A percentile compares a stretch with the other conserved stretches of the same genome.
phyloP scores from a whole-genome alignment of 2,888 invertebrate genomes.

The Trileptium ribeirensis region DNA sequence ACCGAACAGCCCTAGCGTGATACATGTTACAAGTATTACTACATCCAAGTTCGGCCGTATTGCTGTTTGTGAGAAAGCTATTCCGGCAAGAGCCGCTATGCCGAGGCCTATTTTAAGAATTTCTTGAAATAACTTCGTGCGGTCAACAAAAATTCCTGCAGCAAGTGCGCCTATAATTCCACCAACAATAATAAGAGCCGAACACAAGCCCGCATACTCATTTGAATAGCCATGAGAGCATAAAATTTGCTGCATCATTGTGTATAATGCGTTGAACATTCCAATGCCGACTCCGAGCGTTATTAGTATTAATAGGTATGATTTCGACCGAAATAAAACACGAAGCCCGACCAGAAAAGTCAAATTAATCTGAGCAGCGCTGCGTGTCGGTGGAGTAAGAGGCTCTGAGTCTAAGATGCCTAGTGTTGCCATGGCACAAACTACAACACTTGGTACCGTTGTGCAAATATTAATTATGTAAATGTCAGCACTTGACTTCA shows the following conservation, averaged over 20 bases:
- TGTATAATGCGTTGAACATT: conserved; percentile 51
- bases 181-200: conserved; percentile 53
- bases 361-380: conserved; percentile 44
- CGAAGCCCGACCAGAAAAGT: conserved; percentile 25
- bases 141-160: conserved; percentile 53
- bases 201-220: conserved; percentile 47
- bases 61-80: conserved; percentile 37
- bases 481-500: conserved; percentile 38
- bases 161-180: conserved; percentile 52
- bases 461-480: conserved; percentile 43
- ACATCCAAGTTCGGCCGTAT: conserved; percentile 37
- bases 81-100: conserved; percentile 37
- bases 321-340: neutral
- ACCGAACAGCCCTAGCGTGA: conserved; percentile 55
- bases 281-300: conserved; percentile 47
- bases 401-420: conserved; percentile 45
- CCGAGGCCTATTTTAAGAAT: conserved; percentile 53
- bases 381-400: conserved; percentile 45
- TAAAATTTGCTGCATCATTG: conserved; percentile 53
- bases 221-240: conserved; percentile 56
- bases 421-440: conserved; percentile 26
- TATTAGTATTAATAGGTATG: neutral
- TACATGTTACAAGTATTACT: conserved; percentile 48
- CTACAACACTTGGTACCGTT: conserved; percentile 36
- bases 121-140: conserved; percentile 55